Conservation (phyloP, 1,140 invertebrate species). For the Notospermus geniculatus region DNA sequence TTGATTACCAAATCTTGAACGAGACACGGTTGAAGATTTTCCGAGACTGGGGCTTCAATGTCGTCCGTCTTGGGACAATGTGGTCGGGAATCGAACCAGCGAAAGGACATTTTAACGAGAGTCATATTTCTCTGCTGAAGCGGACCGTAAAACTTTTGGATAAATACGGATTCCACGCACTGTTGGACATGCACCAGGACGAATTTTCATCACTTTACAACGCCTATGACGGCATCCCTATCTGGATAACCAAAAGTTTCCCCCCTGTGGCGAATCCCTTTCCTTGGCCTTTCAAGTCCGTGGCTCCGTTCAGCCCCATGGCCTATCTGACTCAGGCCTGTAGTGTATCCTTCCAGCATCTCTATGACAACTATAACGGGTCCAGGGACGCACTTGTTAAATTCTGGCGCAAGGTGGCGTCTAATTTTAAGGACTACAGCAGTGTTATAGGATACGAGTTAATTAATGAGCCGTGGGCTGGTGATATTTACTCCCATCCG, state of each 20-base stretch:
- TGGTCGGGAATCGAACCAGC: constrained; percentile 31
- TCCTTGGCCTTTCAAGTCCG: constrained; percentile 31
- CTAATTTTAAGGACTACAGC: constrained; percentile 20
- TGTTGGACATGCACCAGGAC: constrained; percentile 40
- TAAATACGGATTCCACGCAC: constrained; percentile 29
- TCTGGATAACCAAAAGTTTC: constrained; percentile 30
- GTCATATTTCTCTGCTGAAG: constrained; percentile 26
- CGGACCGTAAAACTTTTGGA: constrained; percentile 26
- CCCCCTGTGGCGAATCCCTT: constrained; percentile 21
- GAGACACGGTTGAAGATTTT: constrained; percentile 20
- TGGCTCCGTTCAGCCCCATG: constrained; percentile 11
- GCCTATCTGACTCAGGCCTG: constrained; percentile 32
- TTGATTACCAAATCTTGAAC: constrained; percentile 23
- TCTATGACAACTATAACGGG: constrained; percentile 29
- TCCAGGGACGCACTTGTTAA: constrained; percentile 19
- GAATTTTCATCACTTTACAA: constrained; percentile 23
- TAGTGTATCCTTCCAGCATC: constrained; percentile 30
- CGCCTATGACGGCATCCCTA: constrained; percentile 34
- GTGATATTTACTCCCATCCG: constrained; percentile 29
- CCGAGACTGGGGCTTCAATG: constrained; percentile 35
- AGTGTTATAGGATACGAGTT: constrained; percentile 35
- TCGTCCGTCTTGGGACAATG: constrained; percentile 33
- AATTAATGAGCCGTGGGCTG: constrained; percentile 40
- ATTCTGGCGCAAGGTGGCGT: constrained; percentile 31
- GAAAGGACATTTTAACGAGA: constrained; percentile 22